phyloP scores from a whole-genome alignment of 2,113 vertebrate genomes.

The Melanostigma gelatinosum region DNA sequence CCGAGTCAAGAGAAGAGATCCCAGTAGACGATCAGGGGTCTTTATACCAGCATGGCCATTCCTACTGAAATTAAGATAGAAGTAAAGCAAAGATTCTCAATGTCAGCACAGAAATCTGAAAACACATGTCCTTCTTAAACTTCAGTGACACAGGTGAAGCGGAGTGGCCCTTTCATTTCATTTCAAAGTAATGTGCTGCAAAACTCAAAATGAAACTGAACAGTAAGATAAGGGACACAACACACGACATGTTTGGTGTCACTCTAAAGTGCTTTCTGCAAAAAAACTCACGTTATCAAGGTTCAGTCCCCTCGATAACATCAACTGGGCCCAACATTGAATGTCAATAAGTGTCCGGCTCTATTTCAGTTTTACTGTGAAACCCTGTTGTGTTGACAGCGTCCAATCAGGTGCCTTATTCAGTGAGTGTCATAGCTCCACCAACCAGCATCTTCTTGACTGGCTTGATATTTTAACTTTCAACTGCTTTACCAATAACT shows the following conservation, averaged over 20 bases:
- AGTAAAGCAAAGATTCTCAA: slow-evolving; percentile 17
- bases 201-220: neutral
- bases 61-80: neutral
- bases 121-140: neutral
- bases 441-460: neutral
- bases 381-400: slow-evolving; percentile 1
- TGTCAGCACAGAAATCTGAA: neutral
- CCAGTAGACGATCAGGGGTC: neutral
- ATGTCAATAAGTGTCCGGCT: neutral
- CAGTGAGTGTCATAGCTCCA: neutral
- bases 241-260: neutral
- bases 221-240: no score
- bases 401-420: slow-evolving; percentile 27
- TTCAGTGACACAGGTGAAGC: neutral
- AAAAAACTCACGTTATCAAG: slow-evolving; percentile 41
- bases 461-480: slow-evolving; percentile 18
- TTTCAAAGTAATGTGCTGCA: neutral
- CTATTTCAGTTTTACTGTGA: neutral
- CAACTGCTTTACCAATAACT: slow-evolving; percentile 61
- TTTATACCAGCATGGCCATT: slow-evolving; percentile 1
- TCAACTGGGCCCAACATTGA: neutral
- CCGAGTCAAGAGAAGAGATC: neutral
- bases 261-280: slow-evolving; percentile 70
- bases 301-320: slow-evolving; percentile 9
- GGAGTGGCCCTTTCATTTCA: neutral